Conservation (phyloP, 2,797 vertebrate species). For the Scarus forsteni region DNA sequence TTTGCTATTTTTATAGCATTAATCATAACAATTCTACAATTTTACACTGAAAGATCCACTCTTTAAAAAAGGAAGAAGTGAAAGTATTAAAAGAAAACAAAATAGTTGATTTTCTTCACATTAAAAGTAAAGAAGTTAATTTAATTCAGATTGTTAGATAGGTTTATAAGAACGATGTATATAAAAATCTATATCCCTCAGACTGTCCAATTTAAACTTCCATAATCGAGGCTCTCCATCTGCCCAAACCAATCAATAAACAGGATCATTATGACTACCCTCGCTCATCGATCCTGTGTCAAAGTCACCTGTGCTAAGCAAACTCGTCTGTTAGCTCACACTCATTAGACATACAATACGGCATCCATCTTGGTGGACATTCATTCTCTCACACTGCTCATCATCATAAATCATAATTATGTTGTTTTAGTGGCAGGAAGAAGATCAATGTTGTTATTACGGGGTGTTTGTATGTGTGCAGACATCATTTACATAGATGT, state of each 20-base stretch:
- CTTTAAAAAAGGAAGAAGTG: too few species aligned
- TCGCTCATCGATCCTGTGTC: conserved; percentile 58
- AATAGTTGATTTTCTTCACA: neutral
- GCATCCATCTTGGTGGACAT: conserved; percentile 34
- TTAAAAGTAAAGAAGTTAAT: neutral
- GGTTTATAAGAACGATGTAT: neutral
- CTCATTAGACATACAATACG: conserved; percentile 41
- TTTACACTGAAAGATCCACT: too few species aligned
- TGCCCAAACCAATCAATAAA: conserved; percentile 60
- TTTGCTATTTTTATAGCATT: too few species aligned
- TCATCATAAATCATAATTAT: conserved; percentile 46
- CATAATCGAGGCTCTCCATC: conserved; percentile 25
- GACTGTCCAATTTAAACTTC: neutral
- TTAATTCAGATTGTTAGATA: neutral
- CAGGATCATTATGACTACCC: conserved; percentile 43
- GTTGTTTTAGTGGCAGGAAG: conserved; percentile 33
- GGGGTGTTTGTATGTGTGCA: neutral
- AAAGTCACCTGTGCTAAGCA: conserved; percentile 20
- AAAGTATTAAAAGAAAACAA: neutral
- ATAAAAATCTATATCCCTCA: neutral
- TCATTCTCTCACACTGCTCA: neutral
- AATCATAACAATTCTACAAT: too few species aligned
- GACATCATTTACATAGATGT: conserved; percentile 34
- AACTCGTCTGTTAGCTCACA: conserved; percentile 53
- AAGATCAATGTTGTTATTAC: conserved; percentile 63